Conservation (phyloP, 2,113 vertebrate species). For the Ciconia maguari region DNA sequence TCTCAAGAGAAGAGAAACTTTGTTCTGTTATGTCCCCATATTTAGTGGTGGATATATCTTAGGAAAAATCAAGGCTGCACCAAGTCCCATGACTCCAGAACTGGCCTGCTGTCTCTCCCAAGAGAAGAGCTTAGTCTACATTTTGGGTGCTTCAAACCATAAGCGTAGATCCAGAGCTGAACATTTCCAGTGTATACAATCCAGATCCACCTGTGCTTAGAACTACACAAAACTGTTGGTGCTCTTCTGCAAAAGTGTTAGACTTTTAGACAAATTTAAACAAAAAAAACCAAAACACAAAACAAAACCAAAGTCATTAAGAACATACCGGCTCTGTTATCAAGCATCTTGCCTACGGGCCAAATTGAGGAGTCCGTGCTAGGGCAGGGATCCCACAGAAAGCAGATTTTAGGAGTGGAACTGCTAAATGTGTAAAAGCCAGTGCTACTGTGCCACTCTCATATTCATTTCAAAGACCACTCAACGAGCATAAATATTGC, state of each 20-base stretch:
- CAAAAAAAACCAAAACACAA: background rate
- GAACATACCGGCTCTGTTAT: background rate
- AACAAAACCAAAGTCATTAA: background rate
- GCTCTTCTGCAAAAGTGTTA: background rate
- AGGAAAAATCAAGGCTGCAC: background rate
- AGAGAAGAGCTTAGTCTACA: background rate
- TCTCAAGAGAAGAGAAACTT: background rate
- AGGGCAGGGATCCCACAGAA: background rate
- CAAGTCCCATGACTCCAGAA: background rate
- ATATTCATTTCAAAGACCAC: slow-evolving; percentile 26
- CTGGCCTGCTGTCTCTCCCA: background rate
- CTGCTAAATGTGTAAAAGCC: background rate
- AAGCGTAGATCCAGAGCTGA: background rate
- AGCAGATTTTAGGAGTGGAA: background rate
- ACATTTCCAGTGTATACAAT: background rate
- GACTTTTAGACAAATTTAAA: background rate
- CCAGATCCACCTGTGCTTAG: background rate
- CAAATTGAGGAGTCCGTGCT: background rate
- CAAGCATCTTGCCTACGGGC: background rate
- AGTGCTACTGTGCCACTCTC: background rate
- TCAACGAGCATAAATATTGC: slow-evolving; percentile 32
- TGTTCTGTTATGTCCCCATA: background rate
- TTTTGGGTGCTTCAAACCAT: background rate
- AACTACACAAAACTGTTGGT: background rate
- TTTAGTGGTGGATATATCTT: background rate